A percentile compares a stretch with the other conserved stretches of the same genome.
These are phyloP conservation scores for Noctilio leporinus DNA, from an alignment of 2,113 vertebrate genomes.

Conservation along the genomic window DNA sequence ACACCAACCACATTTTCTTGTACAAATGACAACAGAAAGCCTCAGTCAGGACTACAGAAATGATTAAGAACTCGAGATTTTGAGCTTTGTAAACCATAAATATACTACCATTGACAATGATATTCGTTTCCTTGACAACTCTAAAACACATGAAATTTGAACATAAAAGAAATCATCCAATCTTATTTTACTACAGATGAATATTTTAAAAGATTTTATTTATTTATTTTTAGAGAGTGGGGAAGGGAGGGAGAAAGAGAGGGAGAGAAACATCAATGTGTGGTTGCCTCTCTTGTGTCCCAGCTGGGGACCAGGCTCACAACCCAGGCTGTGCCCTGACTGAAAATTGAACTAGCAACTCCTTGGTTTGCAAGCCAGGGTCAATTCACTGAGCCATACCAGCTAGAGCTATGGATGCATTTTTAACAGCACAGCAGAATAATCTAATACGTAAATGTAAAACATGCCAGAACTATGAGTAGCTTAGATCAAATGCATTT, in stretches of 20 bases:
- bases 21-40: background rate
- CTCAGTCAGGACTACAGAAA: background rate
- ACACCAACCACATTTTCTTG: background rate
- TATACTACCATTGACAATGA: background rate
- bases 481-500: background rate
- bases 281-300: too few relatives aligned
- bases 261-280: too few relatives aligned
- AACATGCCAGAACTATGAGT: background rate
- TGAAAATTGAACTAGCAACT: too few relatives aligned
- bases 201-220: too few relatives aligned
- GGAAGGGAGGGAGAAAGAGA: too few relatives aligned
- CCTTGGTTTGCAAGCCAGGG: too few relatives aligned
- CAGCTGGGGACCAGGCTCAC: too few relatives aligned
- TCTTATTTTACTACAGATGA: background rate
- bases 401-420: background rate
- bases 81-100: background rate
- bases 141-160: background rate
- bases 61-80: background rate
- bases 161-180: background rate
- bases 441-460: background rate
- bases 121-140: background rate
- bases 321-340: too few relatives aligned
- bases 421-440: background rate
- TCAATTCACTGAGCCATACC: too few relatives aligned
- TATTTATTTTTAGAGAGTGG: too few relatives aligned